Evolutionary conservation across 2,797 vertebrate genomes (phyloP).

Genomic region (Poeciliopsis paucimaculata): DNA sequence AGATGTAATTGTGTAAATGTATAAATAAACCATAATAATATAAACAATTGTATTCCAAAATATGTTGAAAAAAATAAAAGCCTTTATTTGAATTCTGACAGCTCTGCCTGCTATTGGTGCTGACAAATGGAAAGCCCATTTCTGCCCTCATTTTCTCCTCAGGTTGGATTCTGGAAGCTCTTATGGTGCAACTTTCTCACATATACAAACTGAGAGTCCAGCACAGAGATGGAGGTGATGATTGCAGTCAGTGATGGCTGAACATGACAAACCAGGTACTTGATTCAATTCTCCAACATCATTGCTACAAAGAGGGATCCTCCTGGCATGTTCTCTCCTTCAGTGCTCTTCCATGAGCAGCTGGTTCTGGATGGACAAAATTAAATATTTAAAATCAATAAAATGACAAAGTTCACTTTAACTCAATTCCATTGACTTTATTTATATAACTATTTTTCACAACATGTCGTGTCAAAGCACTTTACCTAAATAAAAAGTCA

Average conservation of each 20-base stretch:
- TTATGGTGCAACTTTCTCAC: conserved; percentile 25
- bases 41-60: not conserved
- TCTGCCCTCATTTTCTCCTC: conserved; percentile 3
- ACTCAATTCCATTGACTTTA: not conserved
- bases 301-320: conserved; percentile 80
- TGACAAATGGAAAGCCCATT: not conserved
- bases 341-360: conserved; percentile 88
- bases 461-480: not conserved
- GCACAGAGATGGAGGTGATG: conserved; percentile 29
- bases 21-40: not conserved
- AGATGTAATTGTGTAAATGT: not conserved
- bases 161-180: conserved; percentile 7
- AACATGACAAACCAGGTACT: conserved; percentile 48
- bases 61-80: not conserved
- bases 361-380: conserved; percentile 85
- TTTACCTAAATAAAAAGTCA: not conserved
- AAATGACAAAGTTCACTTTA: not conserved
- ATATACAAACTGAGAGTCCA: conserved; percentile 20
- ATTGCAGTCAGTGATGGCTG: conserved; percentile 49
- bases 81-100: conserved; percentile 8
- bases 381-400: not conserved
- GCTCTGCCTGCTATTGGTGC: not conserved
- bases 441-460: not conserved
- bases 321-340: conserved; percentile 77
- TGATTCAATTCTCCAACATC: conserved; percentile 79